Evolutionary conservation across 92 coral and sea anemone genomes (phyloP).

Genomic region (Epizoanthus illoricatus): DNA sequence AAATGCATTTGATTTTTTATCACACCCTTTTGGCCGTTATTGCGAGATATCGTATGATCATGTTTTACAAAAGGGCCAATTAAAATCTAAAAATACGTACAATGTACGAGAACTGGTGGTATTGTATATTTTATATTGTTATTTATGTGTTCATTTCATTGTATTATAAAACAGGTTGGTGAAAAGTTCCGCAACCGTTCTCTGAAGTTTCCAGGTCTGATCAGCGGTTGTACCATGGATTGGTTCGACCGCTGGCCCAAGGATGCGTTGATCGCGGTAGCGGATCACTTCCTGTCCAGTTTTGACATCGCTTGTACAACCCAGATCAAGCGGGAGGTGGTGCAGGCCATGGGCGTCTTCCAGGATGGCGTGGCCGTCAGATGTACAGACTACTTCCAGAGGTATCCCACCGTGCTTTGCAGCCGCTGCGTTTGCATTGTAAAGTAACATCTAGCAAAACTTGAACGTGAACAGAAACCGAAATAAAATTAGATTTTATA

Average conservation of each 20-base stretch:
- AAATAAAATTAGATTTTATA: too few relatives aligned
- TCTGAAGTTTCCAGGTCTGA: slow-evolving; percentile 93
- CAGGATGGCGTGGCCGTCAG: slow-evolving; percentile 95
- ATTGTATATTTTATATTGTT: too few relatives aligned
- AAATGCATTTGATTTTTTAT: too few relatives aligned
- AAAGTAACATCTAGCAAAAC: not conserved
- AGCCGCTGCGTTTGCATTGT: not conserved
- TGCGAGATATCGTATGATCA: too few relatives aligned
- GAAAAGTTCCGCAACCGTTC: slow-evolving; percentile 98
- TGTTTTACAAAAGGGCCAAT: too few relatives aligned
- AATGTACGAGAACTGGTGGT: too few relatives aligned
- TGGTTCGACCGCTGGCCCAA: slow-evolving; percentile 99
- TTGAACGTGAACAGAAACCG: not conserved
- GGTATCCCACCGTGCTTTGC: slow-evolving; percentile 38
- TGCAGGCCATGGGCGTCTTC: slow-evolving; percentile 94
- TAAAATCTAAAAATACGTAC: too few relatives aligned
- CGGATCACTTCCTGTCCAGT: slow-evolving; percentile 84
- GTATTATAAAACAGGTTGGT: slow-evolving; percentile 68
- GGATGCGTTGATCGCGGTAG: slow-evolving; percentile 96
- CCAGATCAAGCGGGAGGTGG: slow-evolving; percentile 75
- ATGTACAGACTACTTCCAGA: slow-evolving; percentile 88
- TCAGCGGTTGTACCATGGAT: slow-evolving; percentile 99
- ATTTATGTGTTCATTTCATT: not conserved
- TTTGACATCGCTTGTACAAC: slow-evolving; percentile 83
- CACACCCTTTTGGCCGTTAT: too few relatives aligned